Conservation (phyloP, 2,797 vertebrate genomes). For the Premnoplex brunnescens region DNA sequence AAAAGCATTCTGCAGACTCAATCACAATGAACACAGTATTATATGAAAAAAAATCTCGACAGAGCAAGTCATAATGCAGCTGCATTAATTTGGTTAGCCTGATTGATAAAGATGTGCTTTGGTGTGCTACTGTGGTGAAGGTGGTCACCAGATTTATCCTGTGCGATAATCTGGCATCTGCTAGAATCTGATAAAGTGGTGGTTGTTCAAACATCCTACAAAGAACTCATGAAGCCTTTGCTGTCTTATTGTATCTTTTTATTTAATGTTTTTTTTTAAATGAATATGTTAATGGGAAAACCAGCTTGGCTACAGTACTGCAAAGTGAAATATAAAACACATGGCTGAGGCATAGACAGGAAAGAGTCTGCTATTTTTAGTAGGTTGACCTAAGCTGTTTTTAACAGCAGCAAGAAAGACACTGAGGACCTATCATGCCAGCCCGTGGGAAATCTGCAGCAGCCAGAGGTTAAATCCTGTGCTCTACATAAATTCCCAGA, state of each 20-base stretch:
- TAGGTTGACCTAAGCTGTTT: background rate
- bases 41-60: background rate
- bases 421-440: background rate
- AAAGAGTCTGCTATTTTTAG: background rate
- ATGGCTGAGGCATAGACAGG: background rate
- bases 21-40: constrained; percentile 27
- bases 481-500: background rate
- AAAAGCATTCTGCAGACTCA: constrained; percentile 26
- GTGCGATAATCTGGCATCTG: background rate
- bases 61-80: background rate
- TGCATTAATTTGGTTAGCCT: constrained; percentile 55
- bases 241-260: background rate
- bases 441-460: background rate
- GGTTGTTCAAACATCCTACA: background rate
- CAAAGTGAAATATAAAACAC: background rate
- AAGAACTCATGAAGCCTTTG: background rate
- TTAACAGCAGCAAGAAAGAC: background rate
- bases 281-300: background rate
- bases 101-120: constrained; percentile 46
- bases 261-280: background rate
- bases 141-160: background rate
- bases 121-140: background rate
- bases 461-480: background rate
- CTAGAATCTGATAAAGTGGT: background rate
- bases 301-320: background rate